Percentiles rank a stretch among this genome's conserved stretches.
These are phyloP conservation scores for Synodontis membranacea DNA, from an alignment of 2,113 vertebrate species.

Conservation along the genomic window DNA sequence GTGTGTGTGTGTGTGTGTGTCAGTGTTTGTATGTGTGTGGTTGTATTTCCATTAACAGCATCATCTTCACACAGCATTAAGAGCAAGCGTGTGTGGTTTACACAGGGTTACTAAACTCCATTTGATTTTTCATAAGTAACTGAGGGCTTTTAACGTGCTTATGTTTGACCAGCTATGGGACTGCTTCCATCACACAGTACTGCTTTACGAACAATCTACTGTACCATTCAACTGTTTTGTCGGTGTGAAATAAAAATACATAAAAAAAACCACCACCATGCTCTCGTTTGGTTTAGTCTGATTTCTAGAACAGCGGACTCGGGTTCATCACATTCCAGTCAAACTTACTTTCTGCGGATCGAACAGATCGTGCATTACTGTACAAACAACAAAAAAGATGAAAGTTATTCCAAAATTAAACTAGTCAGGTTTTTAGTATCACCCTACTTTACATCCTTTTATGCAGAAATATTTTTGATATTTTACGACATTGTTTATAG, in stretches of 20 bases:
- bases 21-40: neutral
- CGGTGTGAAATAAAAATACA: slow-evolving; percentile 26
- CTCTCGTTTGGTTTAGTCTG: neutral
- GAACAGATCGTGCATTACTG: neutral
- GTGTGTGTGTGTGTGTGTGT: neutral
- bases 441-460: no score
- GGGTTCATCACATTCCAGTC: neutral
- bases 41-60: neutral
- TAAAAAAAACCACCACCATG: neutral
- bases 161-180: neutral
- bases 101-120: neutral
- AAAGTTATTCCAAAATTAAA: neutral
- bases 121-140: neutral
- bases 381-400: neutral
- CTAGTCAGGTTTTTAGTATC: no score
- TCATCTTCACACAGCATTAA: neutral
- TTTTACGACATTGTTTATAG: no score
- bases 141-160: neutral
- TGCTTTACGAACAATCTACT: neutral
- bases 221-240: neutral
- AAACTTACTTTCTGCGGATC: neutral
- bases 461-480: neutral
- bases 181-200: neutral
- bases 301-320: neutral
- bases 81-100: neutral